phyloP scores from a whole-genome alignment of 1,140 invertebrate species.

The Drosophila ananassae region DNA sequence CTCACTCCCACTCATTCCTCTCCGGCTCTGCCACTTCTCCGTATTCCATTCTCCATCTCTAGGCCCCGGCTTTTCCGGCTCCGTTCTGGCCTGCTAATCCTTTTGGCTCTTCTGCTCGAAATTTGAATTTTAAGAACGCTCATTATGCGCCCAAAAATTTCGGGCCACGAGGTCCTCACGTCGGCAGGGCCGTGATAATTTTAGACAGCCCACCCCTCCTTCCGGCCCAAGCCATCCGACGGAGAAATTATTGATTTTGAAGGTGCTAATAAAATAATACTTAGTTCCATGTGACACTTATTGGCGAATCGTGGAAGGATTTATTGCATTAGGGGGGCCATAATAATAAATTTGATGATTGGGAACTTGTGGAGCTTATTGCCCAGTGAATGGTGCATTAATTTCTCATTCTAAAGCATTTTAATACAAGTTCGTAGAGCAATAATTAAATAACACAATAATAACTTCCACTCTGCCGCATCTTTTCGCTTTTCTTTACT shows the following conservation, averaged over 20 bases:
- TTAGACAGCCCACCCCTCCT: conserved; percentile 23
- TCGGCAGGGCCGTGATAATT: conserved; percentile 26
- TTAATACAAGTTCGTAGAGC: too few species aligned
- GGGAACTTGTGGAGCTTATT: too few species aligned
- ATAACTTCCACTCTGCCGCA: too few species aligned
- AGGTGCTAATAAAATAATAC: conserved; percentile 28
- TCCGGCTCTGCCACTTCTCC: background rate
- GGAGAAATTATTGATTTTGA: conserved; percentile 30
- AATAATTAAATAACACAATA: too few species aligned
- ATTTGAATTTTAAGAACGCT: conserved; percentile 68
- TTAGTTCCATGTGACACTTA: background rate
- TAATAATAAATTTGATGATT: background rate
- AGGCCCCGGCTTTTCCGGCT: background rate
- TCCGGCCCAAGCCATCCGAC: background rate
- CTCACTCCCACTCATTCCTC: background rate
- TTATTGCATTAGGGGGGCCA: background rate
- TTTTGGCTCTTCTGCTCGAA: conserved; percentile 49
- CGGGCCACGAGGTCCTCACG: background rate
- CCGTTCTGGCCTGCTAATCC: conserved; percentile 53
- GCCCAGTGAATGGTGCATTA: too few species aligned
- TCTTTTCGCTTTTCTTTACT: too few species aligned
- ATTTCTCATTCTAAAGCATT: too few species aligned
- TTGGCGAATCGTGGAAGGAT: background rate
- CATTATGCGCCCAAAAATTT: conserved; percentile 37
- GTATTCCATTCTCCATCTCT: background rate